Percentiles rank a stretch among this genome's conserved stretches.
Conservation (phyloP, 2,113 vertebrate genomes). For the Ctenomys sociabilis region DNA sequence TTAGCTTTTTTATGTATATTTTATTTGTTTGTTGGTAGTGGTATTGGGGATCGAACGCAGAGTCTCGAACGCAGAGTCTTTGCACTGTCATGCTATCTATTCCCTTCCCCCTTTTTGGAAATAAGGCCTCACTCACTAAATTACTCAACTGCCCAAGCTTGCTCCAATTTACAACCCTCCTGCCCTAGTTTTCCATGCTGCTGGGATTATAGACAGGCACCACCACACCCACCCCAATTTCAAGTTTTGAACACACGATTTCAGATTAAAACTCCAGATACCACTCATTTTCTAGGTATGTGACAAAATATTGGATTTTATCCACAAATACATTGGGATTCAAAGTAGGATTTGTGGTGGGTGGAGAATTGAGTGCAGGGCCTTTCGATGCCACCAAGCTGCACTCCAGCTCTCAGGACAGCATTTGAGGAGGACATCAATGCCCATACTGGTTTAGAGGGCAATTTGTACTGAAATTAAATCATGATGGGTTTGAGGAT, state of each 20-base stretch:
- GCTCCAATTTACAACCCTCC: not conserved
- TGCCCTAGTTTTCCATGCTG: not conserved
- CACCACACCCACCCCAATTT: not conserved
- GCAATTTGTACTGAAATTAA: not conserved
- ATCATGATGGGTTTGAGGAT: not conserved
- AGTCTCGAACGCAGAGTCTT: not conserved
- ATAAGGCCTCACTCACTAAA: not conserved
- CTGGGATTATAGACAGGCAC: not conserved
- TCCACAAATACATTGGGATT: not conserved
- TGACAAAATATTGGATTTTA: slow-evolving; percentile 21
- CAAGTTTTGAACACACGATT: slow-evolving; percentile 30
- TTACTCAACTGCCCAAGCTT: not conserved
- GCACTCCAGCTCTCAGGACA: not conserved
- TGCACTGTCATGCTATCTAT: not conserved
- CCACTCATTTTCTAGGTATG: not conserved
- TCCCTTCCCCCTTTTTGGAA: not conserved
- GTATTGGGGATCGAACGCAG: not conserved
- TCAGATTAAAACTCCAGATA: slow-evolving; percentile 18
- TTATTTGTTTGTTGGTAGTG: not conserved
- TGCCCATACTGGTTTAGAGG: not conserved
- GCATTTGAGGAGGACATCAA: not conserved
- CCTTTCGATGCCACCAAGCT: not conserved
- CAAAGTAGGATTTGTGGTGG: not conserved
- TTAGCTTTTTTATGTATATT: not conserved
- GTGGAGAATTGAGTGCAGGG: not conserved